Base-by-base conservation (phyloP, 2,797 vertebrate genomes). In the Hypotaenidia okinawae region DNA sequence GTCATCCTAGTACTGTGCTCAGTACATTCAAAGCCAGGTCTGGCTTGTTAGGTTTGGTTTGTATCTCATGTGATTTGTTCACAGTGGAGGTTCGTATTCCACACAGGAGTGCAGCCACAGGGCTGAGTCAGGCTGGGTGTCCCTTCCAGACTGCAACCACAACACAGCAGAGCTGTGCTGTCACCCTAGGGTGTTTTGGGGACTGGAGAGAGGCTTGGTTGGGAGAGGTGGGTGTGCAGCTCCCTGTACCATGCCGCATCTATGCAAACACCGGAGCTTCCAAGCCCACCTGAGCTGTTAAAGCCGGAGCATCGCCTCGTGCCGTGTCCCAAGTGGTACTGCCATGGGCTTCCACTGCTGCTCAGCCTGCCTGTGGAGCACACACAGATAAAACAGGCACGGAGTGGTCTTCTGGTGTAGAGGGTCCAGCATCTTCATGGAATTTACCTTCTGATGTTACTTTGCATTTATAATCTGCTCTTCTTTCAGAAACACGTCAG, bases 221-320 rank as follows among this genome's bases (percentile, higher is more conserved):
- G 37, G 33, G 59, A 61, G 59, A 62, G n/a, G 19, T 14, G 11
- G 18, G 9, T 23, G n/a, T 27, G 52, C 10, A 11, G 35, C n/a
- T 69, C 4, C 0, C 55, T n/a, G 18, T 24, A 4, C 33, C 0
- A 2, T 0, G 0, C 43, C 27, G 10, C 11, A 15, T 49, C 66
- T 47, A 5, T 21, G 68, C 1, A 2, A 58, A n/a, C 0, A 2
- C 30, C 16, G 15, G 52, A n/a, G 28, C 61, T 82, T 82, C 37
- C 73, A 47, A 19, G 27, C 1, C 25, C n/a, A 33, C n/a, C 5
- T 3, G 84, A 58, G 74, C 51, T 6, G 0, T 11, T 10, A 11
- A 54, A 82, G 49, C 13, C 39, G 49, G 87, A 41, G 4, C 28
- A 0, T 45, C 0, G 9, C 47, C 45, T 27, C 0, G 39, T 80